Evolutionary conservation across 2,888 invertebrate species (phyloP), one percentile per base, ranked within the genome.

Genomic region (Acholoe squamosa): DNA sequence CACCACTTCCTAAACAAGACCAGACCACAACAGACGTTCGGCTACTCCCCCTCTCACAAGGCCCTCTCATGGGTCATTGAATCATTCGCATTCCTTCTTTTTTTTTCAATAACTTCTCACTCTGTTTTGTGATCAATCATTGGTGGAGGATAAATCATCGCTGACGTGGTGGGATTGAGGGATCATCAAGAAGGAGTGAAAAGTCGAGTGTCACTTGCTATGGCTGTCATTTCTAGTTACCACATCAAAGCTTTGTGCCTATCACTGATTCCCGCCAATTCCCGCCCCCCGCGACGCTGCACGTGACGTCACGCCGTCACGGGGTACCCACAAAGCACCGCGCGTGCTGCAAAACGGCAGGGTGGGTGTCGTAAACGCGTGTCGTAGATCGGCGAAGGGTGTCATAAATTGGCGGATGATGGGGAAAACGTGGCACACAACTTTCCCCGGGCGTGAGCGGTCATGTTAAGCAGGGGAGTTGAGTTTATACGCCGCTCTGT

Each of bases 391-490:
- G 80, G 33, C 34, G 80, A 43, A 33, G 80, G 80, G 80, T 80
- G 80, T 80, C 80, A 43, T 80, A 80, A 80, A 80, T 80, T 80
- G 43, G 34, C 34, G 80, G 43, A 80, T 80, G 80, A 80, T 80
- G 43, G 80, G 80, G 22, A 34, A 43, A 80, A 19, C 80, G 80
- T 80, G 80, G 34, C 80, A 34, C 5, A 43, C 80, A 43, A 34
- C 43, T 33, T 14, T 19, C 34, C 34, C 0, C 43, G 80, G 34
- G 80, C 80, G 80, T 80, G 80, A 80, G 80, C 14, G 22, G n/a
- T 34, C 80, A 80, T 80, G 80, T 43, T 80, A 80, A 80, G 22
- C 43, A 80, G 80, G 43, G 22, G 80, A 22, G 14, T 76, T 19
- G 28, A 76, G 31, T 76, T 31, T 76, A 76, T 76, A 76, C 76